Evolutionary conservation across 1,140 invertebrate genomes (phyloP).

Genomic region (Bombus waltoni): DNA sequence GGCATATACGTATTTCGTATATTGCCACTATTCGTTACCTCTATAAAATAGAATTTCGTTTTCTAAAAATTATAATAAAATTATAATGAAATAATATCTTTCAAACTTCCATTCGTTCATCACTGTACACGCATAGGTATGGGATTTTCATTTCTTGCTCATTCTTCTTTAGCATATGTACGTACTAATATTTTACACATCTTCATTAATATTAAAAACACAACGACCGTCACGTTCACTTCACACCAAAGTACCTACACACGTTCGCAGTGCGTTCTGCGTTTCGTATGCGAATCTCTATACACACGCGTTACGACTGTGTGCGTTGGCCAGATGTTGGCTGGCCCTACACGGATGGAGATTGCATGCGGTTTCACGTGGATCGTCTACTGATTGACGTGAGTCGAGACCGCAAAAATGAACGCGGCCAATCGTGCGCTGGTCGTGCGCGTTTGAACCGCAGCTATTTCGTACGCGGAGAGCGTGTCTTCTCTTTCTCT

Average conservation of each 20-base stretch:
- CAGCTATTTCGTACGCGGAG: conserved; percentile 51
- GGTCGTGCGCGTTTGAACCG: conserved; percentile 46
- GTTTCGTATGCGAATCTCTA: background rate
- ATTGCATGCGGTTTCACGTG: conserved; percentile 67
- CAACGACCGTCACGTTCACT: conserved; percentile 17
- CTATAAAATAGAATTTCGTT: no score
- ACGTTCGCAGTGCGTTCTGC: conserved; percentile 14
- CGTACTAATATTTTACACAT: background rate
- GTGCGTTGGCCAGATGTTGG: conserved; percentile 46
- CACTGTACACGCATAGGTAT: no score
- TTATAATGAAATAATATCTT: no score
- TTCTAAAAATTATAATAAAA: no score
- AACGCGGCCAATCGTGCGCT: conserved; percentile 58
- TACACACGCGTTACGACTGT: conserved; percentile 30
- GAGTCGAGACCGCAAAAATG: conserved; percentile 67
- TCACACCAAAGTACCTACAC: background rate
- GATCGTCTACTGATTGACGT: conserved; percentile 66
- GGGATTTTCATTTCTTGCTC: no score
- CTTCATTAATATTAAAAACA: background rate
- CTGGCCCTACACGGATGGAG: conserved; percentile 55
- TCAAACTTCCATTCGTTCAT: no score
- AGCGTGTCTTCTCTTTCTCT: background rate
- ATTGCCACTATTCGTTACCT: no score
- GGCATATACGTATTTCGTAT: no score
- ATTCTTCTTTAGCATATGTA: no score